These are phyloP conservation scores for Coleophora flavipennella DNA, from an alignment of 2,888 invertebrate species.

Conservation along the genomic window DNA sequence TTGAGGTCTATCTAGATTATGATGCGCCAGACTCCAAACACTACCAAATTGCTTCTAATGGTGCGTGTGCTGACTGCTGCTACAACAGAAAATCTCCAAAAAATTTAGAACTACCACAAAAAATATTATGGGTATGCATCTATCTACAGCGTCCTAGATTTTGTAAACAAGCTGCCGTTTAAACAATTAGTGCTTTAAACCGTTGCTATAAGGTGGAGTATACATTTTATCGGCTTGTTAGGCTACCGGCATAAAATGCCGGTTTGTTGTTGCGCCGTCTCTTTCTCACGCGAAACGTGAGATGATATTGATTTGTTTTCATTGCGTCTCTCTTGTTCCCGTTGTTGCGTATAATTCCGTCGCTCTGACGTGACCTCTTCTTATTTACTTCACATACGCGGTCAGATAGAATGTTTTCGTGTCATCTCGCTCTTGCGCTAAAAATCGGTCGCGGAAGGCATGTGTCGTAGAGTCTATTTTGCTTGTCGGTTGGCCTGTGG, in stretches of 20 bases:
- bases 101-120: conserved; percentile 32
- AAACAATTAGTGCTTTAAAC: conserved; percentile 25
- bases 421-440: conserved; percentile 59
- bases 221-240: conserved; percentile 2
- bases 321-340: conserved; percentile 63
- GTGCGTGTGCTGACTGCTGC: no score
- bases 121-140: conserved; percentile 17
- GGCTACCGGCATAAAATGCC: conserved; percentile 56
- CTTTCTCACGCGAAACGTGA: conserved; percentile 55
- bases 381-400: conserved; percentile 54
- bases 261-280: conserved; percentile 69
- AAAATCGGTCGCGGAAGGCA: conserved; percentile 44
- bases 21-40: no score
- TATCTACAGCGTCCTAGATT: conserved; percentile 19
- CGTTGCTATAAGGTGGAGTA: conserved; percentile 27
- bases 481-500: conserved; percentile 8
- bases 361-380: conserved; percentile 58
- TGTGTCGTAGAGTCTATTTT: conserved; percentile 25
- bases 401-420: conserved; percentile 63
- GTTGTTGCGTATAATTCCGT: conserved; percentile 42
- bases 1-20: no score
- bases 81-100: neutral
- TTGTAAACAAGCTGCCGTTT: conserved; percentile 29
- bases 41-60: no score
- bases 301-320: conserved; percentile 74